Evolutionary conservation across 2,113 vertebrate genomes (phyloP), one percentile per base, ranked within the genome.

Genomic region (Charina bottae): DNA sequence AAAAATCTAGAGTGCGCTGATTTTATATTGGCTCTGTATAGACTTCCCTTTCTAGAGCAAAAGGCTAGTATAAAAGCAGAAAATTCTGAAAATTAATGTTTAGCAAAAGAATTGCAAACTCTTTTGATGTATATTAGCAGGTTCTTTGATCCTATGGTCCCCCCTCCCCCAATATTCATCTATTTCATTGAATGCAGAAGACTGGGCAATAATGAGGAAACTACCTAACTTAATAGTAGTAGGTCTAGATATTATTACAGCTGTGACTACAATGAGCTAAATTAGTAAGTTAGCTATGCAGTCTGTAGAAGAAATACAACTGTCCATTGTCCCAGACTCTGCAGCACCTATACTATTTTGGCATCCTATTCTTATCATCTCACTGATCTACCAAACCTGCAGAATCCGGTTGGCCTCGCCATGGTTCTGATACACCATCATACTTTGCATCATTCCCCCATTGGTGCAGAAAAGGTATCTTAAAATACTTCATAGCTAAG

Each of bases 301-400:
- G 83, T 85, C 54, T 87, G 93, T 87, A 60, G 85, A 56, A 19
- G 28, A 56, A 86, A 26, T 87, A 85, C 87, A 90, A 93, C 19
- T 53, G 56, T 90, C 33, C 21, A 15, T 54, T 89, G 93, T 91
- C 33, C 90, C 93, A 33, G 11, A 28, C 15, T 28, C 46, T 92
- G 62, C 72, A 92, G 59, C 17, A 90, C 3, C 92, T 72, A 23
- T 42, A 24, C 86, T 42, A 89, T 90, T 62, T 24, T 46, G 56
- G 24, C 23, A 64, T 8, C 59, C 58, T 49, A 1, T 49, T 10
- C 46, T 24, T 49, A 53, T 68, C 23, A 49, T 56, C 19, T 54
- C 2, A 21, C 37, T 78, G 72, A 42, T 42, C 72, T 78, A 78
- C 72, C 17, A 78, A 78, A 21, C 19, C 2, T 23, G 7, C 62